Base-by-base conservation (phyloP, 1,140 invertebrate genomes). In the Drosophila kepulauana region DNA sequence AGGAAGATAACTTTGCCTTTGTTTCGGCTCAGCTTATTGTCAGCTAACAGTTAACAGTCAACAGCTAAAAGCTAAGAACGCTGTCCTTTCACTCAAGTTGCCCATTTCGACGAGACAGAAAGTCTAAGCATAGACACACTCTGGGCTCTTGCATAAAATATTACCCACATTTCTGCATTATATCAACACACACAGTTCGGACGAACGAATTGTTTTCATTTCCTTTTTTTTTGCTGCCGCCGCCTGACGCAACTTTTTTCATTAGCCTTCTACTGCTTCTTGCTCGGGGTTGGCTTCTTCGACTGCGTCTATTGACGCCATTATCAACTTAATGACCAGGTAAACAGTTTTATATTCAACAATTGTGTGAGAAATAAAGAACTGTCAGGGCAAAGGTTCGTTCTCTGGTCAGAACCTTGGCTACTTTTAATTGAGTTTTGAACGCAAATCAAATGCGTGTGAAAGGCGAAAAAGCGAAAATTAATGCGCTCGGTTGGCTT, bases 381-480 rank as follows among this genome's bases (percentile, higher is more conserved):
- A 57, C 54, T 57, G 54, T 45, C 16, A 25, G 67, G 59, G 11
- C 61, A 41, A 41, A 65, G 61, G 45, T 30, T 20, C 20, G 38
- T 59, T 20, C 41, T 20, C 41, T 20, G 51, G 30, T 15, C 33
- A 57, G 72, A 52, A 65, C 66, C 69, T 68, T 68, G 80, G 67
- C 61, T 49, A 78, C 74, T 85, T 85, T 85, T 85, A 85, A 86
- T 85, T 85, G 81, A 78, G 78, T 85, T 85, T 85, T 80, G 65
- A 84, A 71, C 48, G 61, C 74, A 72, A 76, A 76, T 76, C 70
- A 76, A 75, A 75, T 69, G 75, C 75, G 75, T 82, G 75, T 71
- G 77, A 70, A 64, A 62, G 63, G 51, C 66, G 63, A 66, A 66
- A 71, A 66, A 62, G 77, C 69, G 63, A 72, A 86, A 85, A 85